Evolutionary conservation across 2,888 invertebrate genomes (phyloP).

Genomic region (Lithophane socia): DNA sequence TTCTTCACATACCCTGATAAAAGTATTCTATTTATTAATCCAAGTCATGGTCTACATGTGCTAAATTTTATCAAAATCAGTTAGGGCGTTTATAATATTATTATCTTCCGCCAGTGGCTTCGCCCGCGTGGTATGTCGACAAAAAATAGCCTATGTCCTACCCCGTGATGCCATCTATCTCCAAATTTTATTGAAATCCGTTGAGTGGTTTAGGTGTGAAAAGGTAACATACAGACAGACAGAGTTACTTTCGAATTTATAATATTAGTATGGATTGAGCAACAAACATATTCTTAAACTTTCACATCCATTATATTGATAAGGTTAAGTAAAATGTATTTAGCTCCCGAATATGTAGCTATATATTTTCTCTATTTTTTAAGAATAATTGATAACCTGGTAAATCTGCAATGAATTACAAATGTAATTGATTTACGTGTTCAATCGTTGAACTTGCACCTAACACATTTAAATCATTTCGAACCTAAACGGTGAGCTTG

Average conservation of each 20-base stretch:
- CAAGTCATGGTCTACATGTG: too few relatives aligned
- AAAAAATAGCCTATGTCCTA: too few relatives aligned
- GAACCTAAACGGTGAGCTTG: slow-evolving; percentile 27
- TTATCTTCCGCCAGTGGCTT: too few relatives aligned
- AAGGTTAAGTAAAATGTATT: background rate
- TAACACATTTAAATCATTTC: slow-evolving; percentile 53
- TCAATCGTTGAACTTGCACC: slow-evolving; percentile 41
- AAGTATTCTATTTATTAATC: too few relatives aligned
- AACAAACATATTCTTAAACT: background rate
- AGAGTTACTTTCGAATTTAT: too few relatives aligned
- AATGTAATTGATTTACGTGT: slow-evolving; percentile 28
- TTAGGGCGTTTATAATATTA: background rate
- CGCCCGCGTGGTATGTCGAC: too few relatives aligned
- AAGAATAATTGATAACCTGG: slow-evolving; percentile 15
- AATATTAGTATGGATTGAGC: background rate
- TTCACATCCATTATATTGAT: background rate
- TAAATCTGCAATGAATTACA: background rate
- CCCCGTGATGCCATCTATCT: too few relatives aligned
- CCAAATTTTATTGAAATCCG: too few relatives aligned
- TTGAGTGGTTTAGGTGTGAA: too few relatives aligned
- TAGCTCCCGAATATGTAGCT: too few relatives aligned
- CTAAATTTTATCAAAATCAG: background rate
- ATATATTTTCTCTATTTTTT: background rate
- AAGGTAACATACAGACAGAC: too few relatives aligned
- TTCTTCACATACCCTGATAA: too few relatives aligned